A percentile compares a stretch with the other conserved stretches of the same genome.
Conservation (phyloP, 2,113 vertebrate genomes). For the Leptosomus discolor region DNA sequence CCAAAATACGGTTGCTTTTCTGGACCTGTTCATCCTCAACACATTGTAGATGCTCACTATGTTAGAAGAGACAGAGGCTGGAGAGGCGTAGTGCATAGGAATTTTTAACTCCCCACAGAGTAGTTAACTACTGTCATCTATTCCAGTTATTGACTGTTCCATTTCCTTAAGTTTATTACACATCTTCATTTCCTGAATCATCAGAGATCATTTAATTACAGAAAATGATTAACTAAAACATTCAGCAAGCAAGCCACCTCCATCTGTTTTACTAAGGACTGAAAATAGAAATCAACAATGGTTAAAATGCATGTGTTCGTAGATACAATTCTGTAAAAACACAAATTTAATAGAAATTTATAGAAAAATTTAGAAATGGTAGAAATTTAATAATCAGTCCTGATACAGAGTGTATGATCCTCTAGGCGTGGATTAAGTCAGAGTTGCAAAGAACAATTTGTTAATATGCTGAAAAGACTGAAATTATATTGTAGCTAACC, state of each 20-base stretch:
- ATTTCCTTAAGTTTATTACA: slow-evolving; percentile 54
- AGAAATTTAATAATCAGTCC: not conserved
- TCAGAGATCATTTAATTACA: slow-evolving; percentile 46
- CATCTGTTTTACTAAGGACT: slow-evolving; percentile 23
- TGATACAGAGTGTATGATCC: not conserved
- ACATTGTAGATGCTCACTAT: not conserved
- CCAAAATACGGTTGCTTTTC: not conserved
- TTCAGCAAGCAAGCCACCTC: slow-evolving; percentile 15
- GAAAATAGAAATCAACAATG: not conserved
- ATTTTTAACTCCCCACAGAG: not conserved
- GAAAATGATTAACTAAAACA: slow-evolving; percentile 55
- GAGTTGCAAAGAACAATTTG: slow-evolving; percentile 28
- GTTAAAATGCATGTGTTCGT: not conserved
- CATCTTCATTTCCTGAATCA: slow-evolving; percentile 43
- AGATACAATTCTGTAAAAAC: not conserved
- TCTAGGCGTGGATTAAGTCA: slow-evolving; percentile 17
- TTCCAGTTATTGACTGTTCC: slow-evolving; percentile 50
- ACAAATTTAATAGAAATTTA: too few species aligned
- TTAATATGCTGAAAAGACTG: slow-evolving; percentile 17
- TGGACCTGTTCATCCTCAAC: not conserved
- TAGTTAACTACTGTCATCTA: slow-evolving; percentile 32
- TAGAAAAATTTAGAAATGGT: too few species aligned
- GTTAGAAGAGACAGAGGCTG: not conserved
- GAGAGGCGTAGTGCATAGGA: not conserved
- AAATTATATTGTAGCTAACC: slow-evolving; percentile 40